Percentiles rank a stretch among this genome's conserved stretches.
phyloP scores from a whole-genome alignment of 2,113 vertebrate species.

The Nothobranchius furzeri region DNA sequence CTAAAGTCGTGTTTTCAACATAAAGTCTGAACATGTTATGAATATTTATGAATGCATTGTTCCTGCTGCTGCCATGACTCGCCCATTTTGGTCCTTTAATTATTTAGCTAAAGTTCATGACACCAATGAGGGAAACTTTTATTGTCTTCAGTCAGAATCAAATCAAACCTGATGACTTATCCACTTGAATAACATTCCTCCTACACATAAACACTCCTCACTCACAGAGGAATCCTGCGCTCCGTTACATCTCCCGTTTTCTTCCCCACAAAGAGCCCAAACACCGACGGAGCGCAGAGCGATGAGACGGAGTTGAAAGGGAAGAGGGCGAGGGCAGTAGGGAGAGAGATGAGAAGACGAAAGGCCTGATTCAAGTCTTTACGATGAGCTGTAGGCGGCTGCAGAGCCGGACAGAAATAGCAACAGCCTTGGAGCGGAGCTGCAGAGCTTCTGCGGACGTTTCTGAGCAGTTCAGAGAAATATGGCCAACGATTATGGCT shows the following conservation, averaged over 20 bases:
- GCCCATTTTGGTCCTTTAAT: neutral
- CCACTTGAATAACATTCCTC: neutral
- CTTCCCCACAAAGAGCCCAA: conserved; percentile 3
- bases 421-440: conserved; percentile 41
- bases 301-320: neutral
- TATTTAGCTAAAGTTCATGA: no score
- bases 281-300: neutral
- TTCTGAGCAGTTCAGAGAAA: conserved; percentile 44
- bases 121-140: no score
- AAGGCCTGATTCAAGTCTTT: conserved; percentile 29
- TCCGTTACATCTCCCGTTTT: conserved; percentile 21
- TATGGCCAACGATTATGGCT: conserved; percentile 38
- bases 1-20: no score
- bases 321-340: neutral
- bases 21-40: no score
- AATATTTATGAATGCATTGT: no score
- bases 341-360: conserved; percentile 17
- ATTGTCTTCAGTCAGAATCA: no score
- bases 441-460: conserved; percentile 25
- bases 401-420: conserved; percentile 37
- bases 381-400: conserved; percentile 30
- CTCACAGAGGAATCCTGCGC: conserved; percentile 13
- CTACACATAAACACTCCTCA: neutral
- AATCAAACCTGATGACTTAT: no score
- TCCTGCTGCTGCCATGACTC: no score